Percentiles rank a stretch among this genome's conserved stretches.
Evolutionary conservation across 2,888 invertebrate genomes (phyloP).

Genomic region (Calliscelio sp.): DNA sequence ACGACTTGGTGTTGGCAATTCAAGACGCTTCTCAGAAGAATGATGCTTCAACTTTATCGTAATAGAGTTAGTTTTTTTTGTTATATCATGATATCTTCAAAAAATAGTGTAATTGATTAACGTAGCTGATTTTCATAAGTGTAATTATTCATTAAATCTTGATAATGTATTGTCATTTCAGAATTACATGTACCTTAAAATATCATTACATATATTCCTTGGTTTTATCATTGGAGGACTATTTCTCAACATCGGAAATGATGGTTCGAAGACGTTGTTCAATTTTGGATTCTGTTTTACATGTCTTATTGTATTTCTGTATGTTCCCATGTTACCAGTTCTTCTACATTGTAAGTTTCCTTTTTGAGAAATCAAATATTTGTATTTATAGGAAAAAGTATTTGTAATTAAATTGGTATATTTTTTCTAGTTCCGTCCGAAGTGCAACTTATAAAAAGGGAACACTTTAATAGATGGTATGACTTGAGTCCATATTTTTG

Average conservation of each 20-base stretch:
- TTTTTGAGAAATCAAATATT: too few species aligned
- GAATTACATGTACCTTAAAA: conserved; percentile 91
- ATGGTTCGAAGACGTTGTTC: conserved; percentile 93
- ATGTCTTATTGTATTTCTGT: conserved; percentile 92
- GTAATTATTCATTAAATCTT: too few species aligned
- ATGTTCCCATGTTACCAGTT: conserved; percentile 94
- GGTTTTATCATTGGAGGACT: conserved; percentile 90
- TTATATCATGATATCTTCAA: too few species aligned
- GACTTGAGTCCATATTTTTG: conserved; percentile 92
- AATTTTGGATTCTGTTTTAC: conserved; percentile 95
- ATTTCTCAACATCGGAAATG: conserved; percentile 91
- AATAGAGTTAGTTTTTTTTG: conserved; percentile 89
- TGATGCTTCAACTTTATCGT: conserved; percentile 91
- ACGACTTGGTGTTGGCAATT: conserved; percentile 90
- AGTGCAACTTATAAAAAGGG: conserved; percentile 91
- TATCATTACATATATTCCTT: conserved; percentile 89
- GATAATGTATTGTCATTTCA: conserved; percentile 82
- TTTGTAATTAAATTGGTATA: too few species aligned
- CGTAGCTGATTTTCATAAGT: too few species aligned
- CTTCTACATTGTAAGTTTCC: conserved; percentile 92
- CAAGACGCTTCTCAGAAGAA: conserved; percentile 88
- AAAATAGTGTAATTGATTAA: too few species aligned
- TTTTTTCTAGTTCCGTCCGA: conserved; percentile 95
- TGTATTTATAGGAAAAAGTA: not conserved
- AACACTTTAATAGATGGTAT: conserved; percentile 95